Conservation (phyloP, 2,797 vertebrate species). For the Salarias fasciatus region DNA sequence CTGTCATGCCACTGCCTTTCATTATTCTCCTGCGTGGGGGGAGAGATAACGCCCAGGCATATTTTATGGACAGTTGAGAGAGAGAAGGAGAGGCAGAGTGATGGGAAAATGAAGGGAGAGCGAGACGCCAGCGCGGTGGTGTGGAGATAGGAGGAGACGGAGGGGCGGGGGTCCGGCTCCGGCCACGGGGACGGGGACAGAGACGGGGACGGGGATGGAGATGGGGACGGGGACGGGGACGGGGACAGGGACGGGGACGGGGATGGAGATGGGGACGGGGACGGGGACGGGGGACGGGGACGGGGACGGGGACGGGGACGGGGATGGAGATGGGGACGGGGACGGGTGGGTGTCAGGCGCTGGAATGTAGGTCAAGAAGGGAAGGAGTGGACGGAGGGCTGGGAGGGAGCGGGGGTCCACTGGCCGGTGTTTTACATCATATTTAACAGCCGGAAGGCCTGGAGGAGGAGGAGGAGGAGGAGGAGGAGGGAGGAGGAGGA, state of each 20-base stretch:
- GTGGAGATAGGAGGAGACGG: too few relatives aligned
- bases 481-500: too few relatives aligned
- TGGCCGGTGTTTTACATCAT: slow-evolving; percentile 70
- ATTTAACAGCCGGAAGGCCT: slow-evolving; percentile 66
- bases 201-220: slow-evolving; percentile 66
- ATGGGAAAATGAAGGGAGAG: slow-evolving; percentile 74
- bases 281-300: slow-evolving; percentile 63
- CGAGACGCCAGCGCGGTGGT: slow-evolving; percentile 64
- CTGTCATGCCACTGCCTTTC: slow-evolving; percentile 86
- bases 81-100: slow-evolving; percentile 31
- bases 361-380: slow-evolving; percentile 88
- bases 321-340: too few relatives aligned
- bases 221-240: slow-evolving; percentile 3
- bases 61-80: slow-evolving; percentile 86
- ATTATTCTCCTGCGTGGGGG: slow-evolving; percentile 84
- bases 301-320: slow-evolving; percentile 81
- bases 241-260: slow-evolving; percentile 70
- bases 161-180: slow-evolving; percentile 69
- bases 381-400: slow-evolving; percentile 77
- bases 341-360: slow-evolving; percentile 83
- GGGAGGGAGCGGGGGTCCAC: slow-evolving; percentile 45
- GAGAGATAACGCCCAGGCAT: slow-evolving; percentile 83
- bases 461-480: too few relatives aligned
- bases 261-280: slow-evolving; percentile 26
- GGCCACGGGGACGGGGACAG: slow-evolving; percentile 79